Conservation (phyloP, 1,140 invertebrate species). For the Macrotrachela quadricornifera region DNA sequence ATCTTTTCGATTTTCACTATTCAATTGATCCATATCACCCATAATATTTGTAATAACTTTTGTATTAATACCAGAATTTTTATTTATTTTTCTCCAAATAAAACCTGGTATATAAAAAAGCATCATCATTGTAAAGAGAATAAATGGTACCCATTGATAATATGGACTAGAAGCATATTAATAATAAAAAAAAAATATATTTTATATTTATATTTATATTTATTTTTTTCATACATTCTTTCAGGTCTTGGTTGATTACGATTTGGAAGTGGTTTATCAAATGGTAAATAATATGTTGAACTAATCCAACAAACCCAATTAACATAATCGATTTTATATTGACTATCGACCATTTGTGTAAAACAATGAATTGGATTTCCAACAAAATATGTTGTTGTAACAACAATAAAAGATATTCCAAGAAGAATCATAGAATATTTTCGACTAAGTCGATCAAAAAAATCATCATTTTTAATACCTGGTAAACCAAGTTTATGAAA, state of each 20-base stretch:
- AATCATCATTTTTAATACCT: conserved; percentile 16
- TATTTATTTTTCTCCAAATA: conserved; percentile 7
- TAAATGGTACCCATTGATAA: conserved; percentile 11
- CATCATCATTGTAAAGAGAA: conserved; percentile 2
- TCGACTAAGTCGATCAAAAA: conserved; percentile 13
- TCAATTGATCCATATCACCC: not conserved
- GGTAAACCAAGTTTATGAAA: no score
- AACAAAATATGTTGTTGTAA: conserved; percentile 71
- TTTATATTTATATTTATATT: no score
- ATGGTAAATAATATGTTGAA: conserved; percentile 33
- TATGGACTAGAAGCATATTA: not conserved
- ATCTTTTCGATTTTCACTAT: not conserved
- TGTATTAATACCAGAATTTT: conserved; percentile 5
- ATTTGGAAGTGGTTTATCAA: conserved; percentile 19
- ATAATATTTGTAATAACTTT: not conserved
- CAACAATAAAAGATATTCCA: conserved; percentile 54
- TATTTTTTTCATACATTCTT: not conserved
- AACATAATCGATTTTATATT: conserved; percentile 16
- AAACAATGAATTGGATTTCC: conserved; percentile 67
- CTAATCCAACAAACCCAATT: conserved; percentile 30
- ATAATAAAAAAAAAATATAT: not conserved
- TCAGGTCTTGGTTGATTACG: not conserved
- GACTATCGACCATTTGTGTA: conserved; percentile 13
- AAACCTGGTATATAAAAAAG: conserved; percentile 5
- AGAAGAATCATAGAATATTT: conserved; percentile 46